Evolutionary conservation across 2,113 vertebrate genomes (phyloP).

Genomic region (Lepus americanus): DNA sequence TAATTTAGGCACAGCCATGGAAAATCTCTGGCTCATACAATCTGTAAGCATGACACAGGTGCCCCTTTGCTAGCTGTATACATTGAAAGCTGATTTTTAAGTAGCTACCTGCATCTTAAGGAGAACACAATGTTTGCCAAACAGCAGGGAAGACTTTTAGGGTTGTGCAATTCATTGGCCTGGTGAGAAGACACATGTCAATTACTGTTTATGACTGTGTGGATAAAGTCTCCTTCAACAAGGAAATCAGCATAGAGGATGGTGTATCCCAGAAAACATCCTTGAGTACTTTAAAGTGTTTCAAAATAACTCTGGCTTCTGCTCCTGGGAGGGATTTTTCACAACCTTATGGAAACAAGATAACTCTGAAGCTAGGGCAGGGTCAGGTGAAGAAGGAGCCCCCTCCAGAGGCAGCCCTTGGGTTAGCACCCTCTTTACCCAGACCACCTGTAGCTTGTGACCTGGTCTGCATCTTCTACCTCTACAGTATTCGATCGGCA

Average conservation of each 20-base stretch:
- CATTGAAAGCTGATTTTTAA: not conserved
- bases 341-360: not conserved
- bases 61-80: not conserved
- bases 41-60: not conserved
- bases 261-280: not conserved
- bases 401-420: not conserved
- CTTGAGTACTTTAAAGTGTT: not conserved
- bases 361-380: not conserved
- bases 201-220: not conserved
- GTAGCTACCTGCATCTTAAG: not conserved
- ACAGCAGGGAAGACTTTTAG: not conserved
- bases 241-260: not conserved
- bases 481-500: not conserved
- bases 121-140: not conserved
- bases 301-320: not conserved
- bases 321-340: not conserved
- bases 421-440: not conserved
- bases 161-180: not conserved
- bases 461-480: not conserved
- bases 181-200: not conserved
- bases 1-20: not conserved
- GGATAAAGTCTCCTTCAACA: slow-evolving; percentile 1
- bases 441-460: not conserved
- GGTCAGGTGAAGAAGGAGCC: not conserved
- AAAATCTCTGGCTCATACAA: not conserved